Base-by-base conservation (phyloP, 2,113 vertebrate genomes). In the Cepphus grylle region DNA sequence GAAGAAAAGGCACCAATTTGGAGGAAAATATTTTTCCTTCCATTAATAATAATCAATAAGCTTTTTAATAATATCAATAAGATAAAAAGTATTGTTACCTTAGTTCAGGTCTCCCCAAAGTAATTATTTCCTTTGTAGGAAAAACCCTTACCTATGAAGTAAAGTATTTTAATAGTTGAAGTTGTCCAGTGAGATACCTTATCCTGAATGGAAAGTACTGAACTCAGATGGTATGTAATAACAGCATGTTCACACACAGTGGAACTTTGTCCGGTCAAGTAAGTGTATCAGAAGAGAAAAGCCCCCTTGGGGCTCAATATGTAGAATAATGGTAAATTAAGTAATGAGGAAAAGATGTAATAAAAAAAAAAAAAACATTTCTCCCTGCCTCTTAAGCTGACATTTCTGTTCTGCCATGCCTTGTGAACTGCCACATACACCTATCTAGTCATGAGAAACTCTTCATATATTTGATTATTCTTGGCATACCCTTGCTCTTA, bases 231-330 rank as follows among this genome's bases (percentile, higher is more conserved):
- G 9, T 58, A 40, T n/a, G 17, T 56, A 62, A 40, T 25, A 36
- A 38, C 0, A 2, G 13, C 2, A 1, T 23, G 15, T 47, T 70
- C 13, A 70, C n/a, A 36, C 29, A 27, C 14, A 80, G 25, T 16
- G 15, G 15, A 53, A 26, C 4, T 65, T 58, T 59, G 14, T 52
- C 32, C 2, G 3, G 13, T 8, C 49, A 47, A 80, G 21, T 22
- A 34, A 40, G 6, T 14, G 11, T 61, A 65, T 13, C 19, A 71
- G 15, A 66, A 62, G 6, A 30, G 10, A 76, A 85, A 65, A 50
- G 3, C 4, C 22, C 15, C 20, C 22, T 43, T 67, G n/a, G 4
- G 16, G 6, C 4, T 38, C 16, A 56, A 7, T 21, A 29, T 53
- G 26, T 32, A 19, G 9, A 80, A 40, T 21, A 69, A 40, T 8